phyloP scores from a whole-genome alignment of 2,113 vertebrate genomes.

The Pygoscelis antarcticus region DNA sequence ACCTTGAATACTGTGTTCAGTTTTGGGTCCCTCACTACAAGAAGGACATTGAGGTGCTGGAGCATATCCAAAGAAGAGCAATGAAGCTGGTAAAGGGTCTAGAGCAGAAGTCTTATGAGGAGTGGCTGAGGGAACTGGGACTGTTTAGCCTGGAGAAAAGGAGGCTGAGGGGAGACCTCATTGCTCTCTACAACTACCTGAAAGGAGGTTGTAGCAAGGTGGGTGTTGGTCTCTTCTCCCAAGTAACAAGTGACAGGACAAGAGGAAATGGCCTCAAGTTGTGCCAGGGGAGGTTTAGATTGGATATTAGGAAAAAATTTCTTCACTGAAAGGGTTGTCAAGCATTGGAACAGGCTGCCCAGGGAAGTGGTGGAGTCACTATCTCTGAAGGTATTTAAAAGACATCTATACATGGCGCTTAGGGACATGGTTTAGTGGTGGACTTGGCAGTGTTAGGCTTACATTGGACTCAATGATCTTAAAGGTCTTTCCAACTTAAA shows the following conservation, averaged over 20 bases:
- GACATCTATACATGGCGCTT: background rate
- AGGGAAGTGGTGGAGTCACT: background rate
- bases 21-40: too few species aligned
- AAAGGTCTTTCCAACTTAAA: background rate
- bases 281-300: too few species aligned
- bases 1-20: too few species aligned
- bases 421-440: background rate
- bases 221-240: too few species aligned
- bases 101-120: background rate
- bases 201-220: too few species aligned
- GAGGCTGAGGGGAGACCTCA: background rate
- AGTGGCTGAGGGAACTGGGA: background rate
- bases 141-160: background rate
- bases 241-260: too few species aligned
- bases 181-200: too few species aligned
- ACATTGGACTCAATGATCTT: background rate
- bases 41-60: too few species aligned
- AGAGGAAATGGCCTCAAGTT: too few species aligned
- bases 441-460: background rate
- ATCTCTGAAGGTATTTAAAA: background rate
- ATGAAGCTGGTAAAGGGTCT: background rate
- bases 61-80: background rate
- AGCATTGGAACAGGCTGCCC: background rate
- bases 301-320: too few species aligned
- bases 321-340: too few species aligned